phyloP scores from a whole-genome alignment of 2,113 vertebrate genomes.

The Sclerurus mexicanus region DNA sequence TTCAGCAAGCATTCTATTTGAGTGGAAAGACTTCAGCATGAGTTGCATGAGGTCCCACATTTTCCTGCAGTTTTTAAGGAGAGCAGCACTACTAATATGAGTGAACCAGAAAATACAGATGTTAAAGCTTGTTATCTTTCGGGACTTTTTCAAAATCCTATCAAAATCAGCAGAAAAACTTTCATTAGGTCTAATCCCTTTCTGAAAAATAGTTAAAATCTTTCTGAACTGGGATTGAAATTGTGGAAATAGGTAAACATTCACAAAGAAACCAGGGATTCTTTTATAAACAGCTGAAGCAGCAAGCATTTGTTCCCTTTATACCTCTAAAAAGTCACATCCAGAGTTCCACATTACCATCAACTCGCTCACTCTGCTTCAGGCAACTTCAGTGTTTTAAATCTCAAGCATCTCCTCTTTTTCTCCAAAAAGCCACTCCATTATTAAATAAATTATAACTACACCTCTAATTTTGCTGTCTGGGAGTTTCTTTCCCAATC shows the following conservation, averaged over 20 bases:
- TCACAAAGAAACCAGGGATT: not conserved
- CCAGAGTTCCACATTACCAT: not conserved
- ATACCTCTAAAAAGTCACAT: not conserved
- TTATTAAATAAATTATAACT: not conserved
- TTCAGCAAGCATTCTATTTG: not conserved
- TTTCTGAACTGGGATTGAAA: not conserved
- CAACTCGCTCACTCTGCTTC: not conserved
- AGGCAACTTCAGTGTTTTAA: not conserved
- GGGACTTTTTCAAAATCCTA: not conserved
- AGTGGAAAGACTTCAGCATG: conserved; percentile 23
- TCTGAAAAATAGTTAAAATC: not conserved
- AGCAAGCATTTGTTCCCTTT: not conserved
- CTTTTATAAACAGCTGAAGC: not conserved
- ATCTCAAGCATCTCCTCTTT: not conserved
- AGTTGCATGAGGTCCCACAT: not conserved
- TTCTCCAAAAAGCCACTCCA: not conserved
- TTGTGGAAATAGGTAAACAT: not conserved
- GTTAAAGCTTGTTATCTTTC: not conserved
- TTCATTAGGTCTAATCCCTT: not conserved
- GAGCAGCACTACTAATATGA: not conserved
- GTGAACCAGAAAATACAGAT: not conserved
- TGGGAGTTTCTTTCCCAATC: not conserved
- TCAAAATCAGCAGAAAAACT: not conserved
- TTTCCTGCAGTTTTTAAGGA: not conserved
- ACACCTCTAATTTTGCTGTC: not conserved